Percentiles rank a stretch among this genome's conserved stretches.
Evolutionary conservation across 1,140 invertebrate species (phyloP).

Genomic region (Hyles euphorbiae): DNA sequence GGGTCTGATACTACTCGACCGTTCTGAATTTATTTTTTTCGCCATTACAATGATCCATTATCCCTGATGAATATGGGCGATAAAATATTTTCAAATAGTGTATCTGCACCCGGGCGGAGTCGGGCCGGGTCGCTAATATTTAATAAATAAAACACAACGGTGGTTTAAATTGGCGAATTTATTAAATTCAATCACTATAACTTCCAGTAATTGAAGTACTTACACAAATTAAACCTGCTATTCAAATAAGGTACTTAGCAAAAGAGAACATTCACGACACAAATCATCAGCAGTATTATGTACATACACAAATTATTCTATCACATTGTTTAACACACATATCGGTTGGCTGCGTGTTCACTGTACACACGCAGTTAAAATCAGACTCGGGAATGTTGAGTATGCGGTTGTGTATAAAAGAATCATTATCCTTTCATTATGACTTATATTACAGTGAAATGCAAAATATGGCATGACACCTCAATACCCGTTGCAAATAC

Average conservation of each 20-base stretch:
- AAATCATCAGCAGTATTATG: slow-evolving; percentile 46
- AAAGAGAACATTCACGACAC: slow-evolving; percentile 46
- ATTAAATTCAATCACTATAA: slow-evolving; percentile 73
- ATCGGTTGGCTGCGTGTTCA: slow-evolving; percentile 7
- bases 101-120: too few relatives aligned
- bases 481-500: too few relatives aligned
- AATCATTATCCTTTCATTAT: neutral
- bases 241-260: slow-evolving; percentile 54
- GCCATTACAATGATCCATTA: too few relatives aligned
- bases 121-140: too few relatives aligned
- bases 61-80: too few relatives aligned
- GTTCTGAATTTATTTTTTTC: too few relatives aligned
- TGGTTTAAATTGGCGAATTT: slow-evolving; percentile 64
- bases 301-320: slow-evolving; percentile 44
- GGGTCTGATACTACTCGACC: too few relatives aligned
- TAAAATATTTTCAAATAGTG: too few relatives aligned
- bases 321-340: slow-evolving; percentile 48
- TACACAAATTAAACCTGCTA: slow-evolving; percentile 62
- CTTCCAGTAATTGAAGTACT: slow-evolving; percentile 70
- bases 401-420: slow-evolving; percentile 1
- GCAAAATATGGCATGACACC: too few relatives aligned
- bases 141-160: slow-evolving; percentile 31
- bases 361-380: slow-evolving; percentile 6
- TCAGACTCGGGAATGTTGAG: too few relatives aligned
- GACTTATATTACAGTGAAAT: too few relatives aligned